These are phyloP conservation scores for Orthonychiurus folsomi DNA, from an alignment of 2,888 invertebrate genomes.

Conservation along the genomic window DNA sequence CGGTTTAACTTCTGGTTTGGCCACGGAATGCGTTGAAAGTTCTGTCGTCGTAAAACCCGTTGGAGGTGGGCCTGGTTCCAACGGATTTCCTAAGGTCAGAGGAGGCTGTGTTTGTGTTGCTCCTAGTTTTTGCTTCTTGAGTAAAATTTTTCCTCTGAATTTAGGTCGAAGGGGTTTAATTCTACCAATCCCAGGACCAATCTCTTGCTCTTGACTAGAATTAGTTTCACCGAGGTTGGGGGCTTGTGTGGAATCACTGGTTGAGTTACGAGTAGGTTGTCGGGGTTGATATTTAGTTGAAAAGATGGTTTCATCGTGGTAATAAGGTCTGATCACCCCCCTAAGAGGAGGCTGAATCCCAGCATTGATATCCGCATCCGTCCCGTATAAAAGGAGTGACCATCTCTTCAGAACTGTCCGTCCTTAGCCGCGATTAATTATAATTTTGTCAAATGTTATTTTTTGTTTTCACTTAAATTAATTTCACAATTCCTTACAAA, in stretches of 20 bases:
- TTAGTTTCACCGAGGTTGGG: no score
- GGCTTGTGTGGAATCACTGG: not conserved
- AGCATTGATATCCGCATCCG: slow-evolving; percentile 50
- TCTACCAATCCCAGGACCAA: not conserved
- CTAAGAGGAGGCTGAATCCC: not conserved
- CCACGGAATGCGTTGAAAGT: not conserved
- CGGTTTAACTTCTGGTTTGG: slow-evolving; percentile 7
- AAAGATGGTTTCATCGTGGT: no score
- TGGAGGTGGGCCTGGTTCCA: not conserved
- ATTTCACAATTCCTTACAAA: no score
- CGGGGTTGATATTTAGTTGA: not conserved
- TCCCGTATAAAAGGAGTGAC: slow-evolving; percentile 88
- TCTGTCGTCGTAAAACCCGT: not conserved
- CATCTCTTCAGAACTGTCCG: slow-evolving; percentile 84
- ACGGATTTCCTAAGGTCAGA: not conserved
- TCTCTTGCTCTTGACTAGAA: not conserved
- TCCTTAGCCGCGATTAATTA: slow-evolving; percentile 49
- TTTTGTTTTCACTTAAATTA: slow-evolving; percentile 3
- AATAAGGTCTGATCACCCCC: not conserved
- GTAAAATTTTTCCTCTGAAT: slow-evolving; percentile 6
- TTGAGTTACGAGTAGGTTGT: not conserved
- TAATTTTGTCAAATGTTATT: not conserved
- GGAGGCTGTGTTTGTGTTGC: not conserved
- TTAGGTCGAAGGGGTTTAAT: not conserved
- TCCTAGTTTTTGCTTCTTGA: not conserved